Conservation (phyloP, 1,140 invertebrate species). For the Aphis craccivora region DNA sequence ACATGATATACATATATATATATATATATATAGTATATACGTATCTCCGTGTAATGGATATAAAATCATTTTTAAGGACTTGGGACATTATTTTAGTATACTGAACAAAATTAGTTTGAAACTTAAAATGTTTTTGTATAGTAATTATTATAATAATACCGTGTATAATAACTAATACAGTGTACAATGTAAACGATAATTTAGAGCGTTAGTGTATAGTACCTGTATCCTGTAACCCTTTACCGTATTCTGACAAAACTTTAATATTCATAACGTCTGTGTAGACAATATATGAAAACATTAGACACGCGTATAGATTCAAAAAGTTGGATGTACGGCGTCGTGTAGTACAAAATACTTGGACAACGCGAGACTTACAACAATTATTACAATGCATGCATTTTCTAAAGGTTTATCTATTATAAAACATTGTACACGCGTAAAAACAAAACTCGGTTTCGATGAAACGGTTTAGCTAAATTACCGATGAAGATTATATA, state of each 20-base stretch:
- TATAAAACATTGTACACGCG: not conserved
- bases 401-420: not conserved
- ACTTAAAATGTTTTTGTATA: slow-evolving; percentile 37
- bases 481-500: not conserved
- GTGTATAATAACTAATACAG: slow-evolving; percentile 28
- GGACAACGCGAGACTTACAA: not conserved
- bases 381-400: not conserved
- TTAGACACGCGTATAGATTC: slow-evolving; percentile 36
- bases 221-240: slow-evolving; percentile 23
- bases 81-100: not conserved
- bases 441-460: not conserved
- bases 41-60: not conserved
- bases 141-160: slow-evolving; percentile 1
- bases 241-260: slow-evolving; percentile 9
- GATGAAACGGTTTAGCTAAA: not conserved
- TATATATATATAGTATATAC: too few species aligned
- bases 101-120: slow-evolving; percentile 9
- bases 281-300: slow-evolving; percentile 22
- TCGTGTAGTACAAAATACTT: not conserved
- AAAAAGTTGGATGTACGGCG: slow-evolving; percentile 13
- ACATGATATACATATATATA: not conserved
- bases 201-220: slow-evolving; percentile 36
- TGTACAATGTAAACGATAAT: slow-evolving; percentile 51
- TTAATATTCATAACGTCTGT: slow-evolving; percentile 37
- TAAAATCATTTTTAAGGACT: slow-evolving; percentile 7